Evolutionary conservation across 2,888 invertebrate species (phyloP).

Genomic region (Elmis aenea): DNA sequence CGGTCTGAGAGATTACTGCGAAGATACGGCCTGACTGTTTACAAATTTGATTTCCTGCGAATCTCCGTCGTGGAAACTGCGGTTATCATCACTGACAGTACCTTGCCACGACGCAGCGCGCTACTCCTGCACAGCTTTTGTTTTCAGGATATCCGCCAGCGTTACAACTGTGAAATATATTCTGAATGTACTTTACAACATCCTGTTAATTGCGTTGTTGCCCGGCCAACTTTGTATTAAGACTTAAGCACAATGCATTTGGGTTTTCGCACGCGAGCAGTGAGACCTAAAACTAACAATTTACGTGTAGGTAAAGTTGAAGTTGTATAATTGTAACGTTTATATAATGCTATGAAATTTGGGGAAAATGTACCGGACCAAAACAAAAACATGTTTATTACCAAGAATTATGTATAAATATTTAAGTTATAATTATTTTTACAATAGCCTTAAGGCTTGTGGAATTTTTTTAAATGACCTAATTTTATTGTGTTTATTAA

Average conservation of each 20-base stretch:
- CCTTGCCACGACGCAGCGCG: constrained; percentile 11
- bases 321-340: no score
- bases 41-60: constrained; percentile 20
- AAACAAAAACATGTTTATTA: no score
- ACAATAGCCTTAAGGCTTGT: no score
- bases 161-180: constrained; percentile 23
- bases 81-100: constrained; percentile 15
- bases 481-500: no score
- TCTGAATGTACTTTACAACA: constrained; percentile 28
- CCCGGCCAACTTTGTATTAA: constrained; percentile 30
- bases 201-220: constrained; percentile 36
- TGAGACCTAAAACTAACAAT: constrained; percentile 23
- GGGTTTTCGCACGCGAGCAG: constrained; percentile 30
- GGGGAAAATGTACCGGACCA: neutral
- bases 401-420: no score
- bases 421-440: no score
- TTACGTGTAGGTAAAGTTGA: no score
- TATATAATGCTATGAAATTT: neutral
- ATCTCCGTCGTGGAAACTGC: constrained; percentile 13
- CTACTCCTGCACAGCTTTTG: constrained; percentile 14
- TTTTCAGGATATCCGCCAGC: constrained; percentile 18
- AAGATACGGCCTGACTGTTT: constrained; percentile 14
- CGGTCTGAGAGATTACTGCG: constrained; percentile 13
- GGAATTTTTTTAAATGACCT: no score
- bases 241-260: constrained; percentile 31